These are phyloP conservation scores for Ophion costatus DNA, from an alignment of 2,888 invertebrate species.

Conservation along the genomic window DNA sequence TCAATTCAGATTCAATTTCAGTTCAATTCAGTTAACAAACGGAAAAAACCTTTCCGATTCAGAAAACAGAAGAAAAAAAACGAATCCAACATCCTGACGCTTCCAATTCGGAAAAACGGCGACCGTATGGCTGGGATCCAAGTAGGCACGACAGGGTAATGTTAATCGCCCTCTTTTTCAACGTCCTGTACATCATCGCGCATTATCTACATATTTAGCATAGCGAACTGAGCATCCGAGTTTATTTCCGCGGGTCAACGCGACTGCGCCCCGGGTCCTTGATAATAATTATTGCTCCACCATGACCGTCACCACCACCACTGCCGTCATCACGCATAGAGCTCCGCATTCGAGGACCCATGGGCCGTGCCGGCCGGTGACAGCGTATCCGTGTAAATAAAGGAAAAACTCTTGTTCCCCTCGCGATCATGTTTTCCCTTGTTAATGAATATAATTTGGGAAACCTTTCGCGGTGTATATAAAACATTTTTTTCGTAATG, in stretches of 20 bases:
- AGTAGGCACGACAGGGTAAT: not conserved
- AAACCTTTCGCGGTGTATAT: conserved; percentile 32
- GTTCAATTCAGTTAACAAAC: no score
- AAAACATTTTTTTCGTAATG: conserved; percentile 41
- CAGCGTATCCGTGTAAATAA: conserved; percentile 52
- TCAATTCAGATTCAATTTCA: no score
- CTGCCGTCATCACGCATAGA: not conserved
- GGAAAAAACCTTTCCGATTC: no score
- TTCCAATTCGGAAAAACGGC: not conserved
- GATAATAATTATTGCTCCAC: conserved; percentile 52
- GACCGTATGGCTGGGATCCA: not conserved
- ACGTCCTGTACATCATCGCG: conserved; percentile 25
- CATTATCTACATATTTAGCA: conserved; percentile 27
- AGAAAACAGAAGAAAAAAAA: no score
- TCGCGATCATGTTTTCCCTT: conserved; percentile 45
- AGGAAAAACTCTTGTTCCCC: conserved; percentile 24
- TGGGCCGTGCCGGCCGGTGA: conserved; percentile 43
- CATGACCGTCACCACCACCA: not conserved
- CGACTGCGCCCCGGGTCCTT: conserved; percentile 53
- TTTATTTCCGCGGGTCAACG: conserved; percentile 55
- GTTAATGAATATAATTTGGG: conserved; percentile 58
- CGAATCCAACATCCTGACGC: no score
- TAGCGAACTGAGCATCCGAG: conserved; percentile 37
- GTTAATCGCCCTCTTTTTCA: not conserved
- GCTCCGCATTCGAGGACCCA: conserved; percentile 44